phyloP scores from a whole-genome alignment of 2,888 invertebrate species.

The Sycophila texana region DNA sequence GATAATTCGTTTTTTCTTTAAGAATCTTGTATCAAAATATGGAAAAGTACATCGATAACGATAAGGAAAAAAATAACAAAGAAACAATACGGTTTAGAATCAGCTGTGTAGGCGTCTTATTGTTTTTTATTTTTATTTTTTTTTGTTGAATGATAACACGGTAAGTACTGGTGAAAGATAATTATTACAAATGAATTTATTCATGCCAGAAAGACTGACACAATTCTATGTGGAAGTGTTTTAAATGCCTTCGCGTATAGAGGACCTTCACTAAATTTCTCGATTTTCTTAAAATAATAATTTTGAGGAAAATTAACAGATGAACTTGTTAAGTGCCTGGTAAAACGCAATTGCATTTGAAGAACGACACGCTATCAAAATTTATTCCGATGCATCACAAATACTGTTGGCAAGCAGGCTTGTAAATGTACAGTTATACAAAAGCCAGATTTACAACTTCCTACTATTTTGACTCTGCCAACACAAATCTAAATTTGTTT shows the following conservation, averaged over 20 bases:
- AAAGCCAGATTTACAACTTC: constrained; percentile 19
- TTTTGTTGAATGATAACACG: not conserved
- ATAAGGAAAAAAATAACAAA: no score
- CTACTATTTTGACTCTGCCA: constrained; percentile 21
- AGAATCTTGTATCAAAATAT: no score
- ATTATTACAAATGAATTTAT: not conserved
- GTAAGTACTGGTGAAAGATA: not conserved
- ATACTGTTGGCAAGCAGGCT: constrained; percentile 24
- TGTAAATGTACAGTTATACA: not conserved
- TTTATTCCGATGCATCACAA: constrained; percentile 21
- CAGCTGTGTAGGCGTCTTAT: not conserved
- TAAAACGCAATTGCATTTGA: not conserved
- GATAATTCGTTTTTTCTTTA: no score
- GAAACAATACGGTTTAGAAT: no score
- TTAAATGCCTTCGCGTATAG: not conserved
- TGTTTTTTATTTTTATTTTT: not conserved
- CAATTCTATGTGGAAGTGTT: not conserved
- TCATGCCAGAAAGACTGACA: not conserved
- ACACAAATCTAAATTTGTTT: constrained; percentile 32
- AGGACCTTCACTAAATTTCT: not conserved
- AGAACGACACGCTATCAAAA: constrained; percentile 15
- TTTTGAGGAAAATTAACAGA: not conserved
- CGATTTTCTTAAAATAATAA: not conserved
- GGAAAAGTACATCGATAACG: no score
- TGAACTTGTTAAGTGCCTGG: constrained; percentile 18